Evolutionary conservation across 2,113 vertebrate genomes (phyloP).

Genomic region (Dasyurus viverrinus): DNA sequence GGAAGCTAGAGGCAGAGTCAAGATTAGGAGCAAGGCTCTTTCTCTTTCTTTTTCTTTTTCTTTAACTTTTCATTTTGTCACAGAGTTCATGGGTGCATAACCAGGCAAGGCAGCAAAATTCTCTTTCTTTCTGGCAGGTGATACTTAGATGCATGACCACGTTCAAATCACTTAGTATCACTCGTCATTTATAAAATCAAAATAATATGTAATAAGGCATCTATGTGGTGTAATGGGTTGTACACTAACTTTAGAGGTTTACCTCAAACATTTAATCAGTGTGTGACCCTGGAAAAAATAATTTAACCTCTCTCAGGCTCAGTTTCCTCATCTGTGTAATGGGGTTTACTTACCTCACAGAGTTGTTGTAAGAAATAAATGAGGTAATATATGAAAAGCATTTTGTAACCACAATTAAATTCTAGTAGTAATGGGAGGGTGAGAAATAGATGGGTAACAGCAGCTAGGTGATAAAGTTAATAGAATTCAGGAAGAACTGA

Average conservation of each 20-base stretch:
- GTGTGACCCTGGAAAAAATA: not conserved
- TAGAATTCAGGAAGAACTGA: not conserved
- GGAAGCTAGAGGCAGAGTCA: too few species aligned
- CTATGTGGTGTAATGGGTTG: not conserved
- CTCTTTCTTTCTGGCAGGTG: not conserved
- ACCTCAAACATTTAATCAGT: not conserved
- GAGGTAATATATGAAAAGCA: not conserved
- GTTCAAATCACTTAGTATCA: not conserved
- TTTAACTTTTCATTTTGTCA: not conserved
- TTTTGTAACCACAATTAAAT: not conserved
- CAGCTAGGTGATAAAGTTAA: not conserved
- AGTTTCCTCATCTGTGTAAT: not conserved
- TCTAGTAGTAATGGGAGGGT: not conserved
- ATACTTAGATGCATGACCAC: not conserved
- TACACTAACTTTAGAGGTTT: not conserved
- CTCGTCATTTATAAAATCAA: not conserved
- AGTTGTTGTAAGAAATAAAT: not conserved
- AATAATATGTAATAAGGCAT: not conserved
- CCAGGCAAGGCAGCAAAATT: not conserved
- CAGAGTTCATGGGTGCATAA: not conserved
- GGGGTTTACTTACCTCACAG: not conserved
- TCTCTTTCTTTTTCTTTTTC: not conserved
- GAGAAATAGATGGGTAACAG: not conserved
- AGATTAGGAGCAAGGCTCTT: not conserved
- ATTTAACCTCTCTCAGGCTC: not conserved